Evolutionary conservation across 37 sponge, comb jelly and placozoan species (phyloP).

Genomic region (Crambe crambe): DNA sequence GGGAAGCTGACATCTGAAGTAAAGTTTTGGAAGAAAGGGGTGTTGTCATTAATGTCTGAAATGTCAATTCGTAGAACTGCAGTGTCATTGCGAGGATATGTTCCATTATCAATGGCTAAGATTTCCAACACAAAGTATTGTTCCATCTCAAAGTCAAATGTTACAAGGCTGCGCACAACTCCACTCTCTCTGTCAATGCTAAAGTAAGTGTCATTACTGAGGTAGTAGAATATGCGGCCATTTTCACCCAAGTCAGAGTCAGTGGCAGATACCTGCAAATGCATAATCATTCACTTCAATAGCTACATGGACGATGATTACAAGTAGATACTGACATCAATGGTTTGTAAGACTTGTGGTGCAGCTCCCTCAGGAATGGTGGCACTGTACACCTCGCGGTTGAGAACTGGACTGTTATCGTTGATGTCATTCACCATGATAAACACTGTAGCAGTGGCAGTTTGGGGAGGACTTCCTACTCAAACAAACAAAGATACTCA

Average conservation of each 20-base stretch:
- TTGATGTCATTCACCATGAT: conserved; percentile 41
- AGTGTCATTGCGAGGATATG: background rate
- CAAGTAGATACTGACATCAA: background rate
- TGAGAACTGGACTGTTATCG: conserved; percentile 32
- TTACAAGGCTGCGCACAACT: background rate
- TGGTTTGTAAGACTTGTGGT: background rate
- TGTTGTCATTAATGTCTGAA: conserved; percentile 32
- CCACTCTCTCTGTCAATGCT: conserved; percentile 19
- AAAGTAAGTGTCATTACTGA: conserved; percentile 12
- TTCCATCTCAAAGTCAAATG: conserved; percentile 18
- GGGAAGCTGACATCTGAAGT: background rate
- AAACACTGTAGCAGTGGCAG: conserved; percentile 1
- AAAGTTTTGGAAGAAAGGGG: conserved; percentile 4
- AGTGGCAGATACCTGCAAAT: conserved; percentile 25
- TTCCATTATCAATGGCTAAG: conserved; percentile 8
- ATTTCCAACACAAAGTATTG: background rate
- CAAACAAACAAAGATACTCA: background rate
- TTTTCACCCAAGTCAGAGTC: conserved; percentile 22
- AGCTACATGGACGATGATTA: background rate
- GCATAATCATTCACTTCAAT: background rate
- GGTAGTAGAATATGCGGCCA: background rate
- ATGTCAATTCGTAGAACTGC: background rate
- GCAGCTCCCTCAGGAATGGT: background rate
- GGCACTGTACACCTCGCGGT: background rate
- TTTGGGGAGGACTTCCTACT: background rate